Percentiles rank a stretch among this genome's conserved stretches.
Conservation (phyloP, 2,888 invertebrate genomes). For the Orchesella flavescens region DNA sequence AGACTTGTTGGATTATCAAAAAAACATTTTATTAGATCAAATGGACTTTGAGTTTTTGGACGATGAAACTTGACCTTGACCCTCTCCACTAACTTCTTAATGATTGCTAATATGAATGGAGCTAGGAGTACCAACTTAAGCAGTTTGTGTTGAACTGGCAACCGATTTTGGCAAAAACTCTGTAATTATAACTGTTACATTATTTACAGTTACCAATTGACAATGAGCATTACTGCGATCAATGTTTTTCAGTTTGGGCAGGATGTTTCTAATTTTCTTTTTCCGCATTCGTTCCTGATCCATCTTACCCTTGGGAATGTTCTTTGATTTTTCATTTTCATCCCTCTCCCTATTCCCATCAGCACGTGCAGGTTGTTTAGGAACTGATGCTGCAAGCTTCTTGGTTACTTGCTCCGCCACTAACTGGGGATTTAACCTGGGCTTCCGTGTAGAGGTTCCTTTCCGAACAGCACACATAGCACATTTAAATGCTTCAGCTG, state of each 20-base stretch:
- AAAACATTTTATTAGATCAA: no score
- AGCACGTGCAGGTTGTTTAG: constrained; percentile 74
- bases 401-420: constrained; percentile 95
- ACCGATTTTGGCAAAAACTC: constrained; percentile 88
- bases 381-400: constrained; percentile 75
- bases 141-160: constrained; percentile 67
- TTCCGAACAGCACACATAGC: constrained; percentile 99
- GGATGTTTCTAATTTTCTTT: constrained; percentile 74
- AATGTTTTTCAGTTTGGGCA: constrained; percentile 90
- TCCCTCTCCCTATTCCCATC: constrained; percentile 75
- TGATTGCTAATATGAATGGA: no score
- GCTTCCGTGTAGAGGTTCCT: constrained; percentile 87
- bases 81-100: no score
- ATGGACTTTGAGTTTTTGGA: no score
- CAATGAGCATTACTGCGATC: constrained; percentile 94
- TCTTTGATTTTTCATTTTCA: constrained; percentile 73
- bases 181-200: constrained; percentile 96
- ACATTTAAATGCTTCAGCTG: constrained; percentile 99
- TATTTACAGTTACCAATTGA: constrained; percentile 96
- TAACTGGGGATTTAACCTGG: constrained; percentile 95
- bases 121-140: no score
- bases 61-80: no score
- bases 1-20: no score
- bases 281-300: constrained; percentile 73
- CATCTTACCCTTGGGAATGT: constrained; percentile 70